These are phyloP conservation scores for Trematomus loennbergii DNA, from an alignment of 2,113 vertebrate species.

Conservation along the genomic window DNA sequence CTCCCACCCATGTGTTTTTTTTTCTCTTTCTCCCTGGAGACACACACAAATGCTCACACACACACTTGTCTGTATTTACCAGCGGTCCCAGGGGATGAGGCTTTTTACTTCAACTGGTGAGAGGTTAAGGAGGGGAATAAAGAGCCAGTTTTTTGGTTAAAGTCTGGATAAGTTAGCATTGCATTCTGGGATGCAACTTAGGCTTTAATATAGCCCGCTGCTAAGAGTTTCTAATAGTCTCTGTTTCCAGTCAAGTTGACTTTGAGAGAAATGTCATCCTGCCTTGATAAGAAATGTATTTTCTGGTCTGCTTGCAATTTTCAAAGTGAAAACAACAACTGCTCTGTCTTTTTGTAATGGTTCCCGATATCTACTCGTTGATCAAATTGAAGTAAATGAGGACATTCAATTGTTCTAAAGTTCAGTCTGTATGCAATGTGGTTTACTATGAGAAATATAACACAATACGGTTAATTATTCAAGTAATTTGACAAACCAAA, in stretches of 20 bases:
- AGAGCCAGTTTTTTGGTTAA: constrained; percentile 56
- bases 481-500: constrained; percentile 21
- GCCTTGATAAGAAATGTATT: constrained; percentile 15
- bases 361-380: background rate
- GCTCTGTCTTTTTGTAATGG: constrained; percentile 32
- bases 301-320: background rate
- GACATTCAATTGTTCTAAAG: constrained; percentile 16
- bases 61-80: constrained; percentile 68
- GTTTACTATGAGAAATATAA: background rate
- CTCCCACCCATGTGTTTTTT: background rate
- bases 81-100: constrained; percentile 53
- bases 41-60: constrained; percentile 47
- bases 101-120: constrained; percentile 63
- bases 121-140: constrained; percentile 35
- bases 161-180: constrained; percentile 20
- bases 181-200: constrained; percentile 29
- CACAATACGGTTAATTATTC: background rate
- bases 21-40: constrained; percentile 48
- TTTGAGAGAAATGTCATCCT: constrained; percentile 8
- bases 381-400: constrained; percentile 24
- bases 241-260: constrained; percentile 11
- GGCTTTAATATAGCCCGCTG: constrained; percentile 13
- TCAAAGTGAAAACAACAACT: background rate
- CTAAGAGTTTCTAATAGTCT: constrained; percentile 21
- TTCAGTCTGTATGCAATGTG: background rate